Evolutionary conservation across 1,140 invertebrate genomes (phyloP).

Genomic region (Paralvinella palmiformis): DNA sequence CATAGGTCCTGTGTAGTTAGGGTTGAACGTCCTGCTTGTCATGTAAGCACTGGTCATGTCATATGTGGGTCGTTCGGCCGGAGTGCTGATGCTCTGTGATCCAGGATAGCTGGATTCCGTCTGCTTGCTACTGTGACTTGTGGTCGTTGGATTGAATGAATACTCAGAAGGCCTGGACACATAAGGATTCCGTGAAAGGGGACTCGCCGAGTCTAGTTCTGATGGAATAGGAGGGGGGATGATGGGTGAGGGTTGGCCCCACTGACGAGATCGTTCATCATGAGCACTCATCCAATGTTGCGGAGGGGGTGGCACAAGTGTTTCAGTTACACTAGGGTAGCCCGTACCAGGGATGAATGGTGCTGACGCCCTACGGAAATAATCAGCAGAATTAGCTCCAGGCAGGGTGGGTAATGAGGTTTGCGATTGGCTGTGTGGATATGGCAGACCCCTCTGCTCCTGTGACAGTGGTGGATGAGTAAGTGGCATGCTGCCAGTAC

Average conservation of each 20-base stretch:
- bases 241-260: conserved; percentile 6
- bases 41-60: conserved; percentile 4
- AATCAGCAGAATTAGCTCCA: too few species aligned
- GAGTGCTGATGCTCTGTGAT: not conserved
- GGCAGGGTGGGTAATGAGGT: too few species aligned
- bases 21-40: not conserved
- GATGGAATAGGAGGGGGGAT: not conserved
- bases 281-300: not conserved
- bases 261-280: not conserved
- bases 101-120: not conserved
- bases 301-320: not conserved
- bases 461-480: not conserved
- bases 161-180: not conserved
- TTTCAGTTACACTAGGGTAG: conserved; percentile 5
- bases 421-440: not conserved
- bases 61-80: not conserved
- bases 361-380: not conserved
- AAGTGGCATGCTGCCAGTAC: not conserved
- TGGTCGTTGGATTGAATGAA: not conserved
- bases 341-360: not conserved
- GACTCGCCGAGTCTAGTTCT: not conserved
- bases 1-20: too few species aligned
- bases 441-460: not conserved
- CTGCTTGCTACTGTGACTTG: not conserved
- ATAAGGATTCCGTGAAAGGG: too few species aligned